Conservation (phyloP, 2,797 vertebrate species). For the Heteromormyrus szaboi region DNA sequence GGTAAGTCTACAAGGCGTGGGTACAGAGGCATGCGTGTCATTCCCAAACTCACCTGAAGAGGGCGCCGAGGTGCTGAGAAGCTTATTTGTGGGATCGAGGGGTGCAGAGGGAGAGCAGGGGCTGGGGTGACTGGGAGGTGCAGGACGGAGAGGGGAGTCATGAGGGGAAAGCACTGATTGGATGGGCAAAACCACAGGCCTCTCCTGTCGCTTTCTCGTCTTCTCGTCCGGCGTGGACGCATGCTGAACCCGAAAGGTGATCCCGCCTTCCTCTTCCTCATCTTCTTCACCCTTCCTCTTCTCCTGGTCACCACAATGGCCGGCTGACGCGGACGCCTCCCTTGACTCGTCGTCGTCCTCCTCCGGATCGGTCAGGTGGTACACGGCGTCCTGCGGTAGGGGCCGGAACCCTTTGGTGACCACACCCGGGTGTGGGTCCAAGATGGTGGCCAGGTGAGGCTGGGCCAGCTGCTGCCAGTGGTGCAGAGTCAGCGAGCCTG, state of each 20-base stretch:
- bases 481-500: conserved; percentile 91
- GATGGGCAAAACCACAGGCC: conserved; percentile 24
- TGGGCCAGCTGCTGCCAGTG: conserved; percentile 97
- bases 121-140: conserved; percentile 22
- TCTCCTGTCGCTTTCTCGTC: conserved; percentile 52
- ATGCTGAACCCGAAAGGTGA: conserved; percentile 78
- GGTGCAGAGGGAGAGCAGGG: conserved; percentile 13
- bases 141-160: conserved; percentile 29
- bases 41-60: conserved; percentile 52
- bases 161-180: conserved; percentile 23
- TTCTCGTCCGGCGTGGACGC: conserved; percentile 60
- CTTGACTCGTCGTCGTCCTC: conserved; percentile 71
- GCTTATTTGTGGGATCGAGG: conserved; percentile 53
- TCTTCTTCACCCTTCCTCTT: conserved; percentile 63
- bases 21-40: neutral
- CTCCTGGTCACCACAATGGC: conserved; percentile 51
- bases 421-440: conserved; percentile 89
- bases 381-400: conserved; percentile 65
- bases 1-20: neutral
- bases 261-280: conserved; percentile 66
- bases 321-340: conserved; percentile 50
- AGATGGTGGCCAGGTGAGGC: conserved; percentile 91
- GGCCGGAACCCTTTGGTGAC: conserved; percentile 91
- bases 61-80: conserved; percentile 45
- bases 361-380: conserved; percentile 84